Evolutionary conservation across 2,888 invertebrate genomes (phyloP).

Genomic region (Xiphydria camelus): DNA sequence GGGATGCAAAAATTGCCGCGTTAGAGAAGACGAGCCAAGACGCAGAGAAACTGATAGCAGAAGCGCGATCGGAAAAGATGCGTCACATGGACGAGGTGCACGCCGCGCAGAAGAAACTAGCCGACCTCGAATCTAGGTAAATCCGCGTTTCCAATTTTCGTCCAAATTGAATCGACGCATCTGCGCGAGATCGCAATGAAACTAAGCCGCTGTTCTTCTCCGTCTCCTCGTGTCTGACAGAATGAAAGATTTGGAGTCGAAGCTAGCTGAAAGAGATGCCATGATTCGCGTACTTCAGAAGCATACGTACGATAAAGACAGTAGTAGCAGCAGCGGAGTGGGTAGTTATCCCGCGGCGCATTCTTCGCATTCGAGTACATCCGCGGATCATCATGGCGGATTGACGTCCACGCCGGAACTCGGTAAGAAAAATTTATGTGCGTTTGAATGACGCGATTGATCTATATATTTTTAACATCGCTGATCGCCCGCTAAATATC

Average conservation of each 20-base stretch:
- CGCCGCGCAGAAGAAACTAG: conserved; percentile 81
- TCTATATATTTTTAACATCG: background rate
- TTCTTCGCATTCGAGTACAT: conserved; percentile 55
- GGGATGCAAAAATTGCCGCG: conserved; percentile 84
- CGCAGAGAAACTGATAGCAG: conserved; percentile 82
- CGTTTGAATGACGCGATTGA: too few species aligned
- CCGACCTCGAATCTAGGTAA: conserved; percentile 82
- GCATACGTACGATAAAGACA: conserved; percentile 74
- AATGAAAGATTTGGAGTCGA: conserved; percentile 83
- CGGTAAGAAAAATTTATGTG: conserved; percentile 33
- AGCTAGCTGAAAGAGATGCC: conserved; percentile 85
- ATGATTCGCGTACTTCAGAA: conserved; percentile 88
- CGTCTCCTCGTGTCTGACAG: conserved; percentile 57
- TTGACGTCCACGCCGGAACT: conserved; percentile 52
- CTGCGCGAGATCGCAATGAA: conserved; percentile 3
- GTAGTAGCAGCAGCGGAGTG: conserved; percentile 60
- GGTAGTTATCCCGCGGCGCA: conserved; percentile 61
- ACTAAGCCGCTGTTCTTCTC: too few species aligned
- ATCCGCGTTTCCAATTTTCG: conserved; percentile 18
- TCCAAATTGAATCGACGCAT: conserved; percentile 5
- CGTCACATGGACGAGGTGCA: conserved; percentile 89
- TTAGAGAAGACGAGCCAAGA: conserved; percentile 82
- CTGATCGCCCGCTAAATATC: background rate
- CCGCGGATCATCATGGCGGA: conserved; percentile 50
- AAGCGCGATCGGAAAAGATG: conserved; percentile 83